These are phyloP conservation scores for Botia kubotai DNA, from an alignment of 2,797 vertebrate genomes.

Conservation along the genomic window DNA sequence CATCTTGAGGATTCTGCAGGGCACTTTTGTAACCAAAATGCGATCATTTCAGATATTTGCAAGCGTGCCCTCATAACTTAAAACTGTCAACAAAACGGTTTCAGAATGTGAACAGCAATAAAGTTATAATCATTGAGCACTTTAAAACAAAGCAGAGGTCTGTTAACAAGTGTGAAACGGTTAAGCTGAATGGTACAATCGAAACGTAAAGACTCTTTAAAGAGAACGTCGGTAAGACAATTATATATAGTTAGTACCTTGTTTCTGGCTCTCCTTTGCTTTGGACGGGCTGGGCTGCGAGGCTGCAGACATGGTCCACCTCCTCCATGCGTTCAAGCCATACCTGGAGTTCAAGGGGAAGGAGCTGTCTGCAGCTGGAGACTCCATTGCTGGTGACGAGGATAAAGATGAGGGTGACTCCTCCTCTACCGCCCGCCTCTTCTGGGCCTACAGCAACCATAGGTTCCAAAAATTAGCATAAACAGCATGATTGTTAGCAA, in stretches of 20 bases:
- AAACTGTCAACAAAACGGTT: slow-evolving; percentile 69
- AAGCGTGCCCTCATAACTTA: slow-evolving; percentile 74
- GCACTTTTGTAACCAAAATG: slow-evolving; percentile 1
- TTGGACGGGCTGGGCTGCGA: slow-evolving; percentile 77
- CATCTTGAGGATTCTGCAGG: neutral
- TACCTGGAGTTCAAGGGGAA: slow-evolving; percentile 89
- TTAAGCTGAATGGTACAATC: neutral
- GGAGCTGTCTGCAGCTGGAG: slow-evolving; percentile 63
- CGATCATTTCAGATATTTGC: neutral
- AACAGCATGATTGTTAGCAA: too few species aligned
- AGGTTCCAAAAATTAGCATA: neutral
- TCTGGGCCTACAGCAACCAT: slow-evolving; percentile 81
- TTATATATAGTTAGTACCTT: slow-evolving; percentile 72
- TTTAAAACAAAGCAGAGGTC: slow-evolving; percentile 3
- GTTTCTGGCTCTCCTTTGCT: slow-evolving; percentile 77
- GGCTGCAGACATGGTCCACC: slow-evolving; percentile 85
- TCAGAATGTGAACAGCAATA: slow-evolving; percentile 95
- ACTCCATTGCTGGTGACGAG: slow-evolving; percentile 77
- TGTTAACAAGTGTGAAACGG: neutral
- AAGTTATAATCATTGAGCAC: slow-evolving; percentile 86
- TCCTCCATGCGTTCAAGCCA: slow-evolving; percentile 93
- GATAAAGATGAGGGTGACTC: slow-evolving; percentile 76
- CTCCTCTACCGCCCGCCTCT: slow-evolving; percentile 84
- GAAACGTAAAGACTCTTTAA: neutral
- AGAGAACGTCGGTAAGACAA: neutral